Evolutionary conservation across 2,113 vertebrate species (phyloP), one percentile per base, ranked within the genome.

Genomic region (Syngnathoides biaculeatus): DNA sequence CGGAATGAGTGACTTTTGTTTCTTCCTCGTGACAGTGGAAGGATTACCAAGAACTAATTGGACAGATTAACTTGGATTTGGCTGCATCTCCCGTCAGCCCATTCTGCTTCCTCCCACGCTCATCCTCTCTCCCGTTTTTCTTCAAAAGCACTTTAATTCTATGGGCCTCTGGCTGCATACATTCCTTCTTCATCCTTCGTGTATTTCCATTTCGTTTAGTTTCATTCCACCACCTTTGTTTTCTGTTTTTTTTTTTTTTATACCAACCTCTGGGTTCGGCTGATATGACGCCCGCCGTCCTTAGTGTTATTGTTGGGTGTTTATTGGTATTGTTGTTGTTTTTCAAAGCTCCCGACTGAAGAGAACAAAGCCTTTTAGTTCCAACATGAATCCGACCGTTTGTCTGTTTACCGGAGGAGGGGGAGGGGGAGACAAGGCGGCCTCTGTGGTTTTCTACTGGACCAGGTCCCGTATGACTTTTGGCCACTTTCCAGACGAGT

Each of bases 331-430:
- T 90, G 86, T 90, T 88, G 81, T 76, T 85, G 82, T 85, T 87
- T 85, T 88, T 87, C 84, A 90, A 88, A 88, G 89, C 87, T 81
- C 82, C 55, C 79, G 70, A 86, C 87, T 81, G 84, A 76, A 75
- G 74, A 84, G 82, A 86, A 90, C 89, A 90, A 90, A 89, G 87
- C 84, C 87, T 87, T 87, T 89, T 89, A 87, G 81, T 88, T 88
- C 82, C 79, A 68, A 90, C 84, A 87, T 89, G 86, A 90, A 89
- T 89, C 85, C 86, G 73, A 75, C 65, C 83, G 64, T 81, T 88
- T 89, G 88, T 87, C 72, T 75, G 73, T 75, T 74, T 81, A 81
- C 71, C 71, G 67, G 82, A 80, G 75, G 82, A 77, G 79, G 67
- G 67, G 70, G 61, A 40, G 60, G 75, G 81, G 60, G 75, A 80